Percentiles rank a stretch among this genome's conserved stretches.
These are phyloP conservation scores for Saccostrea glomerata DNA, from an alignment of 1,140 invertebrate species.

Conservation along the genomic window DNA sequence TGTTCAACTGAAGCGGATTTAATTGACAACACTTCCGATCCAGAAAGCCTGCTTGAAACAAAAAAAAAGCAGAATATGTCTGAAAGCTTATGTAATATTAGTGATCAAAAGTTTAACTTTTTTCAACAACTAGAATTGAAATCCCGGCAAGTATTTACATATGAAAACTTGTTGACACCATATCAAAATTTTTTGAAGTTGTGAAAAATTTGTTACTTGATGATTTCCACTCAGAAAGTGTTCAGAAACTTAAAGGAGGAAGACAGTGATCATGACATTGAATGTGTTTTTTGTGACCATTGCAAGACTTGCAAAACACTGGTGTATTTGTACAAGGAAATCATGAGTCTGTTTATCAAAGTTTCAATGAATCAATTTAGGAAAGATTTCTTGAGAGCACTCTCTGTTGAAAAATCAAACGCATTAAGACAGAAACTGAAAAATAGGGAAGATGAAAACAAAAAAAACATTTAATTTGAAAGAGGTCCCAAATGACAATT, in stretches of 20 bases:
- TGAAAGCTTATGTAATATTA: constrained; percentile 43
- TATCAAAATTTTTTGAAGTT: background rate
- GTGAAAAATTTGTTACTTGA: background rate
- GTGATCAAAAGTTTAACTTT: constrained; percentile 27
- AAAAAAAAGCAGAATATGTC: constrained; percentile 42
- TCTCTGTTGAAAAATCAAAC: constrained; percentile 43
- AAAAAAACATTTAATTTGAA: constrained; percentile 42
- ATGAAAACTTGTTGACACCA: constrained; percentile 37
- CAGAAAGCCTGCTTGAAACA: constrained; percentile 43
- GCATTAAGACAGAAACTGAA: constrained; percentile 49
- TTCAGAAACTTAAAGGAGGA: background rate
- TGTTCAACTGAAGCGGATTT: constrained; percentile 38
- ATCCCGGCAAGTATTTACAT: constrained; percentile 2
- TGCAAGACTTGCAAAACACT: background rate
- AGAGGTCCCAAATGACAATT: constrained; percentile 29
- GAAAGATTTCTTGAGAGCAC: constrained; percentile 43
- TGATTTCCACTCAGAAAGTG: background rate
- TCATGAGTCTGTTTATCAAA: constrained; percentile 44
- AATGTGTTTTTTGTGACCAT: background rate
- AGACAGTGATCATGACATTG: background rate
- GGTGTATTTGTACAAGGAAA: background rate
- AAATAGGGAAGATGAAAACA: constrained; percentile 2
- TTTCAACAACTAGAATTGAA: constrained; percentile 47
- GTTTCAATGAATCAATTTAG: constrained; percentile 49
- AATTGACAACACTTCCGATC: background rate